phyloP scores from a whole-genome alignment of 2,797 vertebrate genomes.

The Heterohyrax brucei region DNA sequence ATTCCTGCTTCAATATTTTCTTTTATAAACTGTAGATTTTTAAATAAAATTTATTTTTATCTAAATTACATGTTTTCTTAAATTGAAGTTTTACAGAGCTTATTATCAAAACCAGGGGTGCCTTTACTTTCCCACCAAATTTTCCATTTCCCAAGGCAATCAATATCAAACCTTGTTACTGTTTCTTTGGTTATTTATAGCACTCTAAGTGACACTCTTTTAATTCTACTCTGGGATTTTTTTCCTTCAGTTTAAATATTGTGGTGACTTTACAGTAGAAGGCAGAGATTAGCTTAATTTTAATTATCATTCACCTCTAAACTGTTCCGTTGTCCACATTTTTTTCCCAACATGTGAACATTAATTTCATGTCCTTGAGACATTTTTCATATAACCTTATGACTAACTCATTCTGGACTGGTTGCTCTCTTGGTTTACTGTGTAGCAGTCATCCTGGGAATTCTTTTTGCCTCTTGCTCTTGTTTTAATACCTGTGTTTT shows the following conservation, averaged over 20 bases:
- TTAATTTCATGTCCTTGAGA: conserved; percentile 9
- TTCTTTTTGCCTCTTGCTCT: background rate
- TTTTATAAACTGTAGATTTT: background rate
- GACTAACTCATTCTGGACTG: background rate
- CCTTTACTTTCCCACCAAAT: background rate
- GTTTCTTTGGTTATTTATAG: background rate
- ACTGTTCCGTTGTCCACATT: conserved; percentile 5
- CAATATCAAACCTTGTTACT: background rate
- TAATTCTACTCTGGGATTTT: background rate
- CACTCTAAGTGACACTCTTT: background rate
- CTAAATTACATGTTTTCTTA: background rate
- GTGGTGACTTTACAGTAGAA: background rate
- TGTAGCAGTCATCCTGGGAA: background rate
- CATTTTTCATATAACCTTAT: background rate
- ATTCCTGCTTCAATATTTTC: background rate
- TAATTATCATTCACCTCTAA: conserved; percentile 33
- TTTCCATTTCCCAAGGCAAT: background rate
- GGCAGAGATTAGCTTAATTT: background rate
- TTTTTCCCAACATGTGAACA: conserved; percentile 45
- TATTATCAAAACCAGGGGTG: background rate
- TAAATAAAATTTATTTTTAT: background rate
- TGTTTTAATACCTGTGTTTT: background rate
- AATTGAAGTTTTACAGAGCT: background rate
- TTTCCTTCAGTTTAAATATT: background rate
- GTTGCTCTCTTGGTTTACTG: background rate